Evolutionary conservation across 2,888 invertebrate species (phyloP), one percentile per base, ranked within the genome.

Genomic region (Lithophane socia): DNA sequence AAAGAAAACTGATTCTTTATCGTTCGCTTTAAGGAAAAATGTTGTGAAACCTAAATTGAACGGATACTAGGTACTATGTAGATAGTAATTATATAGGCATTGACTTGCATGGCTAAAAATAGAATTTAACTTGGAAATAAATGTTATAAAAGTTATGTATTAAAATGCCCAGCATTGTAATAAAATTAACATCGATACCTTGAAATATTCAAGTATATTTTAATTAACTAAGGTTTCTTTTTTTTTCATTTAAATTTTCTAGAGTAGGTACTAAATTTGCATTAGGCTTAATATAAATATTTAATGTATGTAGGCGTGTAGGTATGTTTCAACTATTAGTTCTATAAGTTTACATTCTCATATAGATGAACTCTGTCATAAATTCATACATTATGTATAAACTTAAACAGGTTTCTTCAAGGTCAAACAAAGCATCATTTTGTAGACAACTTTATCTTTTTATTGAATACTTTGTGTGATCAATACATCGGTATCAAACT

Each of bases 401-500:
- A 65, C 56, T 21, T 21, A 24, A 73, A 66, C 79, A 2, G 47
- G 78, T 73, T 66, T 47, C 2, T n/a, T 42, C 79, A 79, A 79
- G 78, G 78, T 78, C 79, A 79, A 79, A 78, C 79, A 73, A 58
- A 56, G 13, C 61, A 61, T 79, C 10, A 18, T 42, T 70, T n/a
- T 64, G 56, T 8, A 56, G 13, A 56, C 49, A 63, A 44, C 49
- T 58, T 66, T 66, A 66, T 65, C 8, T 73, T 73, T 65, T 66
- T 73, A 79, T 67, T 79, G 63, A 47, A 8, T 9, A 29, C 7
- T 16, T 7, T 37, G 44, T 56, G 13, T 54, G 49, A 58, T 42
- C 18, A 44, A 69, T n/a, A 60, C 13, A 54, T 61, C 5, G 2
- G 4, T 56, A 29, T 37, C 0, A 18, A 29, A 37, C 3, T 37